Evolutionary conservation across 2,113 vertebrate species (phyloP).

Genomic region (Microcebus lehilahytsara): DNA sequence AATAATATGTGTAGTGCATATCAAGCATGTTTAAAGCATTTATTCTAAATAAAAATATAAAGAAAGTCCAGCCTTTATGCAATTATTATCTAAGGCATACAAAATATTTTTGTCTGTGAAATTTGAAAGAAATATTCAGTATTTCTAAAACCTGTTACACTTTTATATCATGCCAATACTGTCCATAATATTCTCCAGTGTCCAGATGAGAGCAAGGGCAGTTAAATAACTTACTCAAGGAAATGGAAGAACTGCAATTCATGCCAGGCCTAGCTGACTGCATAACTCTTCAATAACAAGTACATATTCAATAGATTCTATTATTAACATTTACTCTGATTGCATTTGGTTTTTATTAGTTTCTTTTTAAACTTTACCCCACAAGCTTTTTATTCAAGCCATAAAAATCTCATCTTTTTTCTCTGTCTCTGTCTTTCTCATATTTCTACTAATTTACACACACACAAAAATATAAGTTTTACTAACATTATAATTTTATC

Average conservation of each 20-base stretch:
- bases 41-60: slow-evolving; percentile 10
- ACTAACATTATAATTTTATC: background rate
- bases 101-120: too few species aligned
- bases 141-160: background rate
- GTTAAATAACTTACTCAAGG: background rate
- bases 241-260: background rate
- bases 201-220: background rate
- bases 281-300: background rate
- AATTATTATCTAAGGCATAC: background rate
- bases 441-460: background rate
- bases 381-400: background rate
- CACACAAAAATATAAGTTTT: background rate
- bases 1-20: background rate
- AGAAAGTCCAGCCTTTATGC: background rate
- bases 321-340: background rate
- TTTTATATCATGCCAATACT: background rate
- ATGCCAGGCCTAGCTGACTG: background rate
- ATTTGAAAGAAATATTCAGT: background rate
- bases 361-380: background rate
- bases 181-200: background rate
- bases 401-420: background rate
- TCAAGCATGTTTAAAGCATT: background rate
- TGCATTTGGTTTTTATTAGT: background rate
- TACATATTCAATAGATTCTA: background rate
- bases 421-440: background rate